These are phyloP conservation scores for Apostichopus californicus DNA, from an alignment of 35 echinoderm and acorn worm species.

Conservation along the genomic window DNA sequence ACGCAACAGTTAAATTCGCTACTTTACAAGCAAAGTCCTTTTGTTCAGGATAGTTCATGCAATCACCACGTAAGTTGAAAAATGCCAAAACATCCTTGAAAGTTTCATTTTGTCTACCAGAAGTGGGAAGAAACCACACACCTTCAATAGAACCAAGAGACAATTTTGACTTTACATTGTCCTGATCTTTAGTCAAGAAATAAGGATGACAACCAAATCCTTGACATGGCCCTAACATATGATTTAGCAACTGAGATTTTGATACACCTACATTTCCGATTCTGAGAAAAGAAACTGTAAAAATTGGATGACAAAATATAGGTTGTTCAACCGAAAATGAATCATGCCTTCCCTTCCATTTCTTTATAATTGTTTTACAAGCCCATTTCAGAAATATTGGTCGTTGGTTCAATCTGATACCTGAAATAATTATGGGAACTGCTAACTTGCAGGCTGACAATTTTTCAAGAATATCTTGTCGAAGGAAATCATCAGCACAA, in stretches of 20 bases:
- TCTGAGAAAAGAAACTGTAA: background rate
- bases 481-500: background rate
- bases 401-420: background rate
- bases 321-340: background rate
- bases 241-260: background rate
- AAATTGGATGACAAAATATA: background rate
- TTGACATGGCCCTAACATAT: background rate
- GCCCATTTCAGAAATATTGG: background rate
- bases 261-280: background rate
- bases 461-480: slow-evolving; percentile 34
- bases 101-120: background rate
- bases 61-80: background rate
- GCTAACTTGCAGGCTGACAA: slow-evolving; percentile 36
- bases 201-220: background rate
- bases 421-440: background rate
- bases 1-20: background rate
- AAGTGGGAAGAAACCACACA: background rate
- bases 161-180: background rate
- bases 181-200: background rate
- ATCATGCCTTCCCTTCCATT: background rate
- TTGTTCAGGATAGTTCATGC: background rate
- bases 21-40: background rate
- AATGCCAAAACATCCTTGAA: background rate
- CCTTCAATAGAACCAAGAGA: background rate
- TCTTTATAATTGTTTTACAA: background rate